A percentile compares a stretch with the other conserved stretches of the same genome.
Evolutionary conservation across 1,140 invertebrate species (phyloP).

Genomic region (Sarcophaga peregrina): DNA sequence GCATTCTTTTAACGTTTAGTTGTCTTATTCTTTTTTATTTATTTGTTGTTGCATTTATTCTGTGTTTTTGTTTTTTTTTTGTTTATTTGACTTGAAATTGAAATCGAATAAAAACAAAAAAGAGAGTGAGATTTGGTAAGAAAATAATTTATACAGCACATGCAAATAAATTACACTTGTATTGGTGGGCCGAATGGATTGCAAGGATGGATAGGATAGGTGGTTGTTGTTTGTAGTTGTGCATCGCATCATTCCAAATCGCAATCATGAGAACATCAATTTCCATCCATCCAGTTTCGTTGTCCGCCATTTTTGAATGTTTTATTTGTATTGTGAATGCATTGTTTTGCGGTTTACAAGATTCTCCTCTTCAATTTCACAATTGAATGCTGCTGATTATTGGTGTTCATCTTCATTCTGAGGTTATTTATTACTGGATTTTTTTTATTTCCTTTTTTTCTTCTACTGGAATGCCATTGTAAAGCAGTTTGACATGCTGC

Average conservation of each 20-base stretch:
- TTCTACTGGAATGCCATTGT: conserved; percentile 4
- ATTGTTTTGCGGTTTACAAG: conserved; percentile 18
- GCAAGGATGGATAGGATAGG: too few species aligned
- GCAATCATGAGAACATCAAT: conserved; percentile 15
- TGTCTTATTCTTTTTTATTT: too few species aligned
- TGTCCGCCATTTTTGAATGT: conserved; percentile 13
- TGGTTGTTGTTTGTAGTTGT: not conserved
- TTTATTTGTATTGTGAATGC: not conserved
- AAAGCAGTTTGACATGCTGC: not conserved
- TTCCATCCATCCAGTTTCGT: not conserved
- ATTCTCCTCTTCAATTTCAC: not conserved
- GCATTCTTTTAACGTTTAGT: not conserved
- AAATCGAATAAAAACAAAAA: not conserved
- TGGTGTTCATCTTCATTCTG: not conserved
- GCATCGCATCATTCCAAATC: not conserved
- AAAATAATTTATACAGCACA: conserved; percentile 22
- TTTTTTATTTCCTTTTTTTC: not conserved
- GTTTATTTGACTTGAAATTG: not conserved
- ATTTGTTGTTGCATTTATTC: too few species aligned
- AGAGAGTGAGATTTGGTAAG: conserved; percentile 24
- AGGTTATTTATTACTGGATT: too few species aligned
- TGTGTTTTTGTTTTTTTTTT: not conserved
- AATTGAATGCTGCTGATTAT: not conserved
- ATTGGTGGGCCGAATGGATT: not conserved
- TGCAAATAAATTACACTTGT: conserved; percentile 19